Conservation (phyloP, 2,888 invertebrate species). For the Mythimna loreyi region DNA sequence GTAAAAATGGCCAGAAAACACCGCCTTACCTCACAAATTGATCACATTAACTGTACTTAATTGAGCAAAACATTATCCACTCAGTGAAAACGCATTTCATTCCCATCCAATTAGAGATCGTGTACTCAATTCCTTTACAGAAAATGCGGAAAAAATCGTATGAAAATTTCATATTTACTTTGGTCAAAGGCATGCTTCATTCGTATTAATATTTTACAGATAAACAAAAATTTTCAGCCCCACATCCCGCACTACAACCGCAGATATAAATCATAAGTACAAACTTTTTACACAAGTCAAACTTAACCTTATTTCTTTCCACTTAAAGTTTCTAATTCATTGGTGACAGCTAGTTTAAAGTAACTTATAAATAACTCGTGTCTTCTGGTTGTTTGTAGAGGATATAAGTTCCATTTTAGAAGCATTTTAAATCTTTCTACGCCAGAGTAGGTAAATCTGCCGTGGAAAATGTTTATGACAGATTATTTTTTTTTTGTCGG, state of each 20-base stretch:
- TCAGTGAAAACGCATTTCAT: constrained; percentile 20
- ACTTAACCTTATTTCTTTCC: not conserved
- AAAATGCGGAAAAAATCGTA: constrained; percentile 4
- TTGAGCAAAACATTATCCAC: constrained; percentile 5
- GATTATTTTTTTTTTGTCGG: constrained; percentile 6
- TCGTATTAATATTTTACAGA: constrained; percentile 23
- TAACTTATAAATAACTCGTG: constrained; percentile 19
- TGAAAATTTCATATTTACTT: constrained; percentile 1
- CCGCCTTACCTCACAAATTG: not conserved
- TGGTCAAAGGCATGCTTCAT: constrained; percentile 24
- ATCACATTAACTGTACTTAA: not conserved
- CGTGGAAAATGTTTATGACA: not conserved
- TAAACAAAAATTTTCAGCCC: constrained; percentile 33
- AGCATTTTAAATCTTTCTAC: constrained; percentile 31
- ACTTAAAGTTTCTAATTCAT: not conserved
- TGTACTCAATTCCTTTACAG: constrained; percentile 9
- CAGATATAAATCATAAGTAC: constrained; percentile 35
- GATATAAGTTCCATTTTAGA: constrained; percentile 43
- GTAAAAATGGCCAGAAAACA: not conserved
- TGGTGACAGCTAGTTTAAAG: constrained; percentile 15
- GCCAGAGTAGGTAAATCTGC: constrained; percentile 22
- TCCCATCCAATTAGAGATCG: constrained; percentile 23
- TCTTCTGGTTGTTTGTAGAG: constrained; percentile 39
- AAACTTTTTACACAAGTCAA: not conserved
- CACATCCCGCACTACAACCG: constrained; percentile 15